A percentile compares a stretch with the other conserved stretches of the same genome.
Evolutionary conservation across 2,797 vertebrate genomes (phyloP).

Genomic region (Crenuchus spilurus): DNA sequence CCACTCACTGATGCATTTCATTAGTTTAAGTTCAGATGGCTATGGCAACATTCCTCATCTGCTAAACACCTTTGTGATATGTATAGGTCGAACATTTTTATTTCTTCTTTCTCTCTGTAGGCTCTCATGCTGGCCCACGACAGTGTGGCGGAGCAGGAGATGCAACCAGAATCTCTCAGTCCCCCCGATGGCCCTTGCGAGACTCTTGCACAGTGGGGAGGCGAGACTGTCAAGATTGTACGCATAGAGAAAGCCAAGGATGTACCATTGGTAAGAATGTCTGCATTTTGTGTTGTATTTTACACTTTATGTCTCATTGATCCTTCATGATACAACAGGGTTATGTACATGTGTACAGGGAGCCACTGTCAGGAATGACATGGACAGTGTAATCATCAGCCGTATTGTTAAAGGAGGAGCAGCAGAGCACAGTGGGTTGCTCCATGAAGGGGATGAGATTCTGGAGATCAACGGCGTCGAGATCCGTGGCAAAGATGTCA

Average conservation of each 20-base stretch:
- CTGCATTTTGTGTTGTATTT: too few relatives aligned
- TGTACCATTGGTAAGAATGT: conserved; percentile 89
- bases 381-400: conserved; percentile 96
- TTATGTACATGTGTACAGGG: conserved; percentile 75
- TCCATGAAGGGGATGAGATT: conserved; percentile 96
- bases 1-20: conserved; percentile 12
- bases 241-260: conserved; percentile 95
- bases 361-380: conserved; percentile 95
- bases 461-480: conserved; percentile 94
- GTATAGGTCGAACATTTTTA: neutral
- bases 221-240: conserved; percentile 95
- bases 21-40: too few relatives aligned
- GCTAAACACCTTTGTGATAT: too few relatives aligned
- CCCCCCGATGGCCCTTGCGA: conserved; percentile 82
- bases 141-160: conserved; percentile 91
- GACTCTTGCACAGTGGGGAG: conserved; percentile 88
- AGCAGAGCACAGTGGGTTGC: conserved; percentile 90
- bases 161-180: conserved; percentile 84
- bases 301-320: neutral
- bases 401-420: conserved; percentile 96
- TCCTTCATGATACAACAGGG: neutral
- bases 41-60: too few relatives aligned
- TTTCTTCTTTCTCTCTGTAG: conserved; percentile 64
- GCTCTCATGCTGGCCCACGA: conserved; percentile 92
- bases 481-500: conserved; percentile 97